Percentiles rank a stretch among this genome's conserved stretches.
phyloP scores from a whole-genome alignment of 2,888 invertebrate genomes.

The Hanleya hanleyi region DNA sequence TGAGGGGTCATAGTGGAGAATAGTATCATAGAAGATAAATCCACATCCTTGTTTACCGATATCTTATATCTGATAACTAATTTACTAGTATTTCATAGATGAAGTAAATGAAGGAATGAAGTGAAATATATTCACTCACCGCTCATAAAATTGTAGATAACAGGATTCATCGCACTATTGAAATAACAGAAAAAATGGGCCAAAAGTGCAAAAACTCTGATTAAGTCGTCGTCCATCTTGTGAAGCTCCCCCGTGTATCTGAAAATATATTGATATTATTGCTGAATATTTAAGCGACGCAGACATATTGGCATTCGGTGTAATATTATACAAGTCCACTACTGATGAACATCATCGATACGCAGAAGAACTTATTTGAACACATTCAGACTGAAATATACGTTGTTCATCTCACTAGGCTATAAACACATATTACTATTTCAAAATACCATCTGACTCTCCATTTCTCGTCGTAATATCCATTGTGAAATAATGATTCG shows the following conservation, averaged over 20 bases:
- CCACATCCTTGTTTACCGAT: no score
- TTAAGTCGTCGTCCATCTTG: neutral
- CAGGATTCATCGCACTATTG: slow-evolving; percentile 2
- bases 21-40: no score
- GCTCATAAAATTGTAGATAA: slow-evolving; percentile 12
- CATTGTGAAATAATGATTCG: no score
- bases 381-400: neutral
- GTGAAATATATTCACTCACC: neutral
- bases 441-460: no score
- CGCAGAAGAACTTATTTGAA: neutral
- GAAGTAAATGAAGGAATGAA: neutral
- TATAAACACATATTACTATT: no score
- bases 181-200: neutral
- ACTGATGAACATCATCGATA: no score
- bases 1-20: no score
- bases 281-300: neutral
- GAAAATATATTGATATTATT: neutral
- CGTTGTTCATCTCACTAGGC: no score
- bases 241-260: neutral
- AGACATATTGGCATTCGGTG: no score
- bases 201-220: neutral
- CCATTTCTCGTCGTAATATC: no score
- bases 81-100: neutral
- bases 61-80: neutral
- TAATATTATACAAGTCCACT: no score